Base-by-base conservation (phyloP, 2,888 invertebrate species). In the Thereva unica region DNA sequence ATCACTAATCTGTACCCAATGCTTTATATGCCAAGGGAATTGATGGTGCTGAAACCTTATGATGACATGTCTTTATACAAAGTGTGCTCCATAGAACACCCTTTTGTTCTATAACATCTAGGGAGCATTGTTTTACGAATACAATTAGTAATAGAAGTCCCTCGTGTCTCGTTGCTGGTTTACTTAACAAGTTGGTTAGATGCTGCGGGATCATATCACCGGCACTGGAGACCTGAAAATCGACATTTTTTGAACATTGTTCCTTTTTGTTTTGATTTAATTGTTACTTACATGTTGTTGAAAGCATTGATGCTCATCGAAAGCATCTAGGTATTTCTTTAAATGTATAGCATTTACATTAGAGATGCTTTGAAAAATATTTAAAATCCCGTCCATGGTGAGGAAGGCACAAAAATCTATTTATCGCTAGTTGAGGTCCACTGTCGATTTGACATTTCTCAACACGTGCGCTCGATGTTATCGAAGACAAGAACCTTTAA, bases 251-350 rank as follows among this genome's bases (percentile, higher is more conserved):
- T 38, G 41, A 8, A 57, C 8, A 45, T 9, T 40, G 10, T 7
- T 10, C 37, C 5, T 3, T 37, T 53, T 37, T 37, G 40, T 61
- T 8, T 7, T 12, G 12, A 12, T 52, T 23, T 4, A 42, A 35
- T 10, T 53, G 37, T 9, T 44, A 66, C 63, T 70, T 73, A 77
- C 76, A 68, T 72, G 70, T 40, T 66, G 23, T 38, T 70, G 69
- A 66, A 76, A 75, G 69, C 71, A 72, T 65, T 74, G 73, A 49
- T 76, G 75, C 45, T 76, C 75, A 4, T 72, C 71, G 4, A 77
- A 67, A 2, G 73, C 75, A 38, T 72, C 67, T 0, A 76, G 64
- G 64, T 74, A 74, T 9, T 71, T 69, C 9, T 73, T 64, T 7
- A 75, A 68, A 64, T 70, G 68, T 5, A 69, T 67, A 9, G 10